Evolutionary conservation across 2,797 vertebrate species (phyloP), one percentile per base, ranked within the genome.

Genomic region (Cephalopachus bancanus): DNA sequence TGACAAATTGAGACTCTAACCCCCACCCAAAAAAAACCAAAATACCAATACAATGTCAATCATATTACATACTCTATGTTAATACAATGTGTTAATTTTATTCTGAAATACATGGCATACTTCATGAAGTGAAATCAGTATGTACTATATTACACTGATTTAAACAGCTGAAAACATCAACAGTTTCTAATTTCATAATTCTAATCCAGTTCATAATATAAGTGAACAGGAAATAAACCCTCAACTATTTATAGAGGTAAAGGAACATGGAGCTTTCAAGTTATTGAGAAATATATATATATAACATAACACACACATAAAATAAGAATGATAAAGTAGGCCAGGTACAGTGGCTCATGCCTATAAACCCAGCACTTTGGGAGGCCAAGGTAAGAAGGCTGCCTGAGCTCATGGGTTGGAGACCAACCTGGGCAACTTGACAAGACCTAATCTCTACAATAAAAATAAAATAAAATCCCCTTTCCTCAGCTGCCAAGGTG

Each of bases 101-200:
- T 67, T 83, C 78, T 92, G 75, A 92, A 74, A 17, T 30, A 91
- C 37, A 65, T 30, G 10, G 26, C 67, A 57, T 19, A 87, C 33
- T 65, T 87, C 11, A 80, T 67, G 80, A 86, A 89, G 15, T 75
- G 1, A 30, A 67, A 75, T 24, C 76, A 57, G 37, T 81, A 55
- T 12, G 7, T 62, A 65, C 19, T 83, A 72, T 53, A 55, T 86
- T 30, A 83, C 14, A 75, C 17, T 67, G 53, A 67, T 79, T 89
- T 55, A 89, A 78, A 89, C 59, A 10, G 62, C 22, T 28, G 24
- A 94, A 94, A 89, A 55, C 11, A 22, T 93, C n/a, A 55, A 89
- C 16, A 89, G 14, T 57, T 64, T 14, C 53, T 92, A 16, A 92
- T 76, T 88, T 53, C 17, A 60, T 76, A 24, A 65, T 88, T 88